Evolutionary conservation across 2,888 invertebrate species (phyloP), one percentile per base, ranked within the genome.

Genomic region (Toxonevra muliebris): DNA sequence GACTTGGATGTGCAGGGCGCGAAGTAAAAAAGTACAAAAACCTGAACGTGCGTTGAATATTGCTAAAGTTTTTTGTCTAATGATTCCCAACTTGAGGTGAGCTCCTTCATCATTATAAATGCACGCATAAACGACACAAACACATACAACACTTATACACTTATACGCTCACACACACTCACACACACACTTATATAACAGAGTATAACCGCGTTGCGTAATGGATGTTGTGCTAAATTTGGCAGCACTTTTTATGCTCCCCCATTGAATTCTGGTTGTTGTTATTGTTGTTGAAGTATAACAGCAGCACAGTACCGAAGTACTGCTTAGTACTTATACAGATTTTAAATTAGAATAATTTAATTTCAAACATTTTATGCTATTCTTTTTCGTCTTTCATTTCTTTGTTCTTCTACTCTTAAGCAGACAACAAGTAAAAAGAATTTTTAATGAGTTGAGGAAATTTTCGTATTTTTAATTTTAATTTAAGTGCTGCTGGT

Each of bases 281-380:
- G 11, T 48, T 48, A 5, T 48, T 13, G 15, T 10, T 10, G 13
- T 48, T 13, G 48, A 13, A 48, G 48, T 15, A 15, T 11, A 8
- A 48, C 10, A 8, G 3, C 30, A 7, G 2, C 30, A 30, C 3
- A 30, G 30, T 30, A 30, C 30, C 30, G 30, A 30, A 30, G 2
- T 30, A 30, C 30, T 30, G 30, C 30, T 30, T 30, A 43, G 59
- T 15, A 59, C 59, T 43, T 59, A 12, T 30, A 7, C 42, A 43
- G 59, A 59, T 48, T 45, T 13, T 48, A 60, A 60, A 60, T 48
- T 60, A 30, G 60, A 60, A 58, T 58, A 58, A 58, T 58, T 58
- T 58, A 58, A 60, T 60, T 60, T 43, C 1, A 19, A 17, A 59
- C 41, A 45, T 17, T 48, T 60, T 13, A 7, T 60, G 60, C 13